These are phyloP conservation scores for Copidosoma floridanum DNA, from an alignment of 1,140 invertebrate species.

Conservation along the genomic window DNA sequence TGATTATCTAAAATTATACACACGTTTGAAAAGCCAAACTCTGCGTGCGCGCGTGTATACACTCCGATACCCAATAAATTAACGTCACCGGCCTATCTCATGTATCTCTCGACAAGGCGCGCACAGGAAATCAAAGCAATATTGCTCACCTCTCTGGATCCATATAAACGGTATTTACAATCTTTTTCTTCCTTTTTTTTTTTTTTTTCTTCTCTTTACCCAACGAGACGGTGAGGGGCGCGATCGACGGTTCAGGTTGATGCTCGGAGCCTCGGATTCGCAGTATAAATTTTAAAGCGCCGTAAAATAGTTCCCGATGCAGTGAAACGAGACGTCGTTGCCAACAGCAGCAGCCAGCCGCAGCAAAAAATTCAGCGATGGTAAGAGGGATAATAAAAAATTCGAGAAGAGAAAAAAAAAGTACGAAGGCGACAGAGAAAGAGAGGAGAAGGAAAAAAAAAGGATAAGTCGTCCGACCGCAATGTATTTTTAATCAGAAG, in stretches of 20 bases:
- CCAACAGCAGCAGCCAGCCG: no score
- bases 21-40: not conserved
- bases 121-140: not conserved
- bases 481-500: slow-evolving; percentile 28
- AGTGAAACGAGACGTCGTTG: no score
- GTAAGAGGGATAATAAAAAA: no score
- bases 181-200: slow-evolving; percentile 1
- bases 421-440: not conserved
- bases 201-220: no score
- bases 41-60: no score
- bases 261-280: not conserved
- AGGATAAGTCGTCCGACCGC: not conserved
- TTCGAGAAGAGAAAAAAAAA: not conserved
- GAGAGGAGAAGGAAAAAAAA: not conserved
- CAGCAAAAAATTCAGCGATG: not conserved
- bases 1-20: not conserved
- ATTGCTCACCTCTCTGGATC: not conserved
- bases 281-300: slow-evolving; percentile 12
- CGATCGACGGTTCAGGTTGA: no score
- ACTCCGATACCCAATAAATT: slow-evolving; percentile 1
- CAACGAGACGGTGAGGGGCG: no score
- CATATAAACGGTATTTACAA: slow-evolving; percentile 13
- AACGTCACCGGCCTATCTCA: not conserved
- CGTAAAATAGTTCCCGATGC: slow-evolving; percentile 17
- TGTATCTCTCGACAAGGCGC: not conserved